Conservation (phyloP, 2,888 invertebrate genomes). For the Calameuta pallipes region DNA sequence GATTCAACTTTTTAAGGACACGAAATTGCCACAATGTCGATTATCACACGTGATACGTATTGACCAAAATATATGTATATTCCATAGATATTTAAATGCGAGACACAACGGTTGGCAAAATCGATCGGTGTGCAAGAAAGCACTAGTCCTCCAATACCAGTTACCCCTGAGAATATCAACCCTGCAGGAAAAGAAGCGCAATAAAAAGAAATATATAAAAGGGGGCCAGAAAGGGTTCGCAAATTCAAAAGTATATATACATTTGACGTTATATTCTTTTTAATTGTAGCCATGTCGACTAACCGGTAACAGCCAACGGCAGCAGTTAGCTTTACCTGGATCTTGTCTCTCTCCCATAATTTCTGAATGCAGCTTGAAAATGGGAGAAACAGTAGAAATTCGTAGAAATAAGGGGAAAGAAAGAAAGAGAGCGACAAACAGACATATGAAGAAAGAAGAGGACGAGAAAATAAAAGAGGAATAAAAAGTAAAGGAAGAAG, state of each 20-base stretch:
- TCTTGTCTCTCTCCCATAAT: slow-evolving; percentile 33
- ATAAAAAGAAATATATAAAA: background rate
- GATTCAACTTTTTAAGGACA: background rate
- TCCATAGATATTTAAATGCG: background rate
- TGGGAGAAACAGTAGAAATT: slow-evolving; percentile 18
- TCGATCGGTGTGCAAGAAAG: background rate
- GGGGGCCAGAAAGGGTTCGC: background rate
- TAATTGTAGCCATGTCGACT: background rate
- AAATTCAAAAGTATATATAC: background rate
- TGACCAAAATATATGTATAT: background rate
- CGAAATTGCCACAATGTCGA: background rate
- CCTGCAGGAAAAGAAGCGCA: background rate
- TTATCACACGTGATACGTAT: background rate
- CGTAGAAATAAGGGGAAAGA: slow-evolving; percentile 24
- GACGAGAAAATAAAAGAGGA: background rate
- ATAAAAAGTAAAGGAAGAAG: slow-evolving; percentile 21
- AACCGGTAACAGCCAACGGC: background rate
- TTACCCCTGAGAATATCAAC: background rate
- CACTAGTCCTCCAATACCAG: background rate
- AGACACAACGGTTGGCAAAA: background rate
- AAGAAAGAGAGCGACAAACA: slow-evolving; percentile 14
- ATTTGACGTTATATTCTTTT: background rate
- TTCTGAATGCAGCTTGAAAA: slow-evolving; percentile 56
- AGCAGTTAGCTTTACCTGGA: background rate
- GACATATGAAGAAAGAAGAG: background rate